Evolutionary conservation across 2,888 invertebrate genomes (phyloP).

Genomic region (Elmis aenea): DNA sequence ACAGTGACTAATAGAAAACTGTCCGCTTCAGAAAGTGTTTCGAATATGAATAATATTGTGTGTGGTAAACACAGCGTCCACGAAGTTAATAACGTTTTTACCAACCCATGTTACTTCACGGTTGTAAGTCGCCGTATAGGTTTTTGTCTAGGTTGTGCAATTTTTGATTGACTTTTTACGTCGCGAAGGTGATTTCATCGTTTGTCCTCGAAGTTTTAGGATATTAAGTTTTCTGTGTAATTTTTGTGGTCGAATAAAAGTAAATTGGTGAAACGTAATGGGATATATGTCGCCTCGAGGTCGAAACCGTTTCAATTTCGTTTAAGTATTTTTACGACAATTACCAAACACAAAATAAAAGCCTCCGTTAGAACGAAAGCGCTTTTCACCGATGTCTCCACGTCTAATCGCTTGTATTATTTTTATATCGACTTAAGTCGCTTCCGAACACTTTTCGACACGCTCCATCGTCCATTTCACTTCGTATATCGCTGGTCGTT

Average conservation of each 20-base stretch:
- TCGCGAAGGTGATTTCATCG: constrained; percentile 1
- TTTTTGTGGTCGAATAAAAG: neutral
- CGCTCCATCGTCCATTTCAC: constrained; percentile 6
- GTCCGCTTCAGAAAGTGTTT: constrained; percentile 7
- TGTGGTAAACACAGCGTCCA: neutral
- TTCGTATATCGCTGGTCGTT: constrained; percentile 1
- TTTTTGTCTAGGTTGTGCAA: constrained; percentile 5
- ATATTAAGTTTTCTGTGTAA: neutral
- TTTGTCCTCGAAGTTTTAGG: constrained; percentile 1
- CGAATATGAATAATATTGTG: neutral
- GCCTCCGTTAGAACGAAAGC: constrained; percentile 14
- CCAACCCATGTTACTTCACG: constrained; percentile 2
- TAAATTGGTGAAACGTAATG: neutral
- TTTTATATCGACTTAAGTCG: constrained; percentile 11
- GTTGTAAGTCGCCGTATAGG: neutral
- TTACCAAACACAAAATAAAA: constrained; percentile 7
- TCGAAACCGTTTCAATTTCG: constrained; percentile 5
- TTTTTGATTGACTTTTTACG: constrained; percentile 5
- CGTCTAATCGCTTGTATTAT: constrained; percentile 11
- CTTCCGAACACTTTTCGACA: constrained; percentile 10
- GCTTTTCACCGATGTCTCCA: constrained; percentile 21
- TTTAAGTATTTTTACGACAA: constrained; percentile 3
- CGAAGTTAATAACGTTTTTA: constrained; percentile 3
- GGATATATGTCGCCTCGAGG: neutral
- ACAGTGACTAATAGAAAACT: no score